Evolutionary conservation across 2,888 invertebrate genomes (phyloP).

Genomic region (Diplazon laetatorius): DNA sequence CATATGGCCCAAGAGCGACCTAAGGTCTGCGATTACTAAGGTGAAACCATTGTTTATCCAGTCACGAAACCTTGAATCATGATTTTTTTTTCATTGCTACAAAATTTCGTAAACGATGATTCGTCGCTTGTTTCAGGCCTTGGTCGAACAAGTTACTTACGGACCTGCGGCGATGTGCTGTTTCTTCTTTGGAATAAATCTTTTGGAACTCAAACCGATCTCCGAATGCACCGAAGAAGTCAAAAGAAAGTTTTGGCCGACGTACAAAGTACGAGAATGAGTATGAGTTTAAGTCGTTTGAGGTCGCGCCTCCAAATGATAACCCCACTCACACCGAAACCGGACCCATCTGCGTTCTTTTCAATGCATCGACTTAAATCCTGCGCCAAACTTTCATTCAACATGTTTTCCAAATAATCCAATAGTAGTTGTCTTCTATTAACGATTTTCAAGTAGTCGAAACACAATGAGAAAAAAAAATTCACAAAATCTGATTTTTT

Average conservation of each 20-base stretch:
- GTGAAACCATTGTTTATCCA: too few relatives aligned
- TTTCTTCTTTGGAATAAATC: slow-evolving; percentile 90
- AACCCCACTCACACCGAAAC: too few relatives aligned
- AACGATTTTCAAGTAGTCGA: too few relatives aligned
- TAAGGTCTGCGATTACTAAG: slow-evolving; percentile 89
- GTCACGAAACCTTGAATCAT: not conserved
- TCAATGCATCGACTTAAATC: too few relatives aligned
- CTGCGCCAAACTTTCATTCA: too few relatives aligned
- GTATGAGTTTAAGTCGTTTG: slow-evolving; percentile 40
- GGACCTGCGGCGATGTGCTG: slow-evolving; percentile 90
- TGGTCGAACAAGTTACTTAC: slow-evolving; percentile 89
- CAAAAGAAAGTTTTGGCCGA: slow-evolving; percentile 88
- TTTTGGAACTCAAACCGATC: slow-evolving; percentile 88
- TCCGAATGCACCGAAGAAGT: slow-evolving; percentile 88
- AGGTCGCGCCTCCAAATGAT: too few relatives aligned
- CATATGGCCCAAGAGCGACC: slow-evolving; percentile 89
- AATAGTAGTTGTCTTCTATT: too few relatives aligned
- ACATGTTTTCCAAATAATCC: too few relatives aligned
- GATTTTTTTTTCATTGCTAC: slow-evolving; percentile 1
- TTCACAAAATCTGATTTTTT: too few relatives aligned
- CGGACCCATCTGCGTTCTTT: not conserved
- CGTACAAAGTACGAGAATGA: slow-evolving; percentile 88
- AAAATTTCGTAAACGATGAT: too few relatives aligned
- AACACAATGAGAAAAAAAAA: too few relatives aligned
- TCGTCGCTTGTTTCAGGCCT: slow-evolving; percentile 83